A percentile compares a stretch with the other conserved stretches of the same genome.
phyloP scores from a whole-genome alignment of 1,140 invertebrate species.

The Latrodectus geometricus region DNA sequence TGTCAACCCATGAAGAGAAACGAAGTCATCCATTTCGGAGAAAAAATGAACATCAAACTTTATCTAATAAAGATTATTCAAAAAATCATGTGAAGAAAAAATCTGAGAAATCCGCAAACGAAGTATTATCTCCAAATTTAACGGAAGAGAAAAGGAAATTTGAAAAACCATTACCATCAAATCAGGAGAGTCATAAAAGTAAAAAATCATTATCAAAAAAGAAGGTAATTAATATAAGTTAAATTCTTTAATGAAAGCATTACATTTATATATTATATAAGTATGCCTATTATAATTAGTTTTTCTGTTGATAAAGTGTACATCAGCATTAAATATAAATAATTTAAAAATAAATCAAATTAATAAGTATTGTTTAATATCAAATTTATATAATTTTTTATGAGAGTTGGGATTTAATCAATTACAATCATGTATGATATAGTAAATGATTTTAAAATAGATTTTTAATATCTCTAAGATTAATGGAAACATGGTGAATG shows the following conservation, averaged over 20 bases:
- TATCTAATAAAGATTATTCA: neutral
- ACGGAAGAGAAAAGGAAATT: neutral
- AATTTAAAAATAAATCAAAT: too few species aligned
- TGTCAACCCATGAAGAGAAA: neutral
- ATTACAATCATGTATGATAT: too few species aligned
- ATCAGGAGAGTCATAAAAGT: conserved; percentile 7
- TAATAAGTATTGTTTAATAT: too few species aligned
- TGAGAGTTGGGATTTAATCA: too few species aligned
- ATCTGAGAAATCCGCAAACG: neutral
- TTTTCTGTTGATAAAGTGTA: neutral
- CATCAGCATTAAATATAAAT: too few species aligned
- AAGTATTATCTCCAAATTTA: neutral
- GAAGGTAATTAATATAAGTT: conserved; percentile 13
- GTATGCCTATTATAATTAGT: neutral
- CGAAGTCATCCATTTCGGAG: neutral
- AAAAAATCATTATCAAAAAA: conserved; percentile 30
- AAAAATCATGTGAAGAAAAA: neutral
- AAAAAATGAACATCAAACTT: neutral
- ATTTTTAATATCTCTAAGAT: too few species aligned
- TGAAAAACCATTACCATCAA: conserved; percentile 22
- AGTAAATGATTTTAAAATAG: too few species aligned
- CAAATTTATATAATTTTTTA: too few species aligned
- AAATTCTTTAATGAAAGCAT: neutral
- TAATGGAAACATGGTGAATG: too few species aligned
- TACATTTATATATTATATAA: neutral